phyloP scores from a whole-genome alignment of 1,140 invertebrate genomes.

The Rhyzopertha dominica region DNA sequence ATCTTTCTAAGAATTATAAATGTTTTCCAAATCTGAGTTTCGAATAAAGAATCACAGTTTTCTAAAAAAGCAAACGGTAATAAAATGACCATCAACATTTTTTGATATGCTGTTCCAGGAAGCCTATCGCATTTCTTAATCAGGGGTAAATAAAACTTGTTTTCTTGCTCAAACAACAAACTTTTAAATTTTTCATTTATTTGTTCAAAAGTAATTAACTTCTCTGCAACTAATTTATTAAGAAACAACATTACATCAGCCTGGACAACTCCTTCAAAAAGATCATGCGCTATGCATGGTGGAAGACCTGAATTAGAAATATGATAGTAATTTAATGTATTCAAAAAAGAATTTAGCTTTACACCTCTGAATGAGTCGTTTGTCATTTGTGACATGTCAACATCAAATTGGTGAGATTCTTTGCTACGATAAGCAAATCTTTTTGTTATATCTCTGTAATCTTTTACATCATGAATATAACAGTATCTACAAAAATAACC shows the following conservation, averaged over 20 bases:
- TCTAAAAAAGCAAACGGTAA: constrained; percentile 11
- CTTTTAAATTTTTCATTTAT: constrained; percentile 4
- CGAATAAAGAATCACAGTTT: neutral
- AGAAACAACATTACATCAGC: constrained; percentile 8
- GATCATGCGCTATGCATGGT: constrained; percentile 13
- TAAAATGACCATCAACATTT: constrained; percentile 2
- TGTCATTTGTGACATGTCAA: neutral
- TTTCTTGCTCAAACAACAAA: neutral
- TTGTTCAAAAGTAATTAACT: neutral
- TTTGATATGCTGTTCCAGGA: constrained; percentile 7
- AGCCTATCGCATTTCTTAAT: constrained; percentile 9
- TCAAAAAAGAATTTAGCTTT: constrained; percentile 3
- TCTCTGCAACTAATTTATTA: constrained; percentile 6
- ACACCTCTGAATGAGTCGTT: constrained; percentile 1
- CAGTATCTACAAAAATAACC: constrained; percentile 22
- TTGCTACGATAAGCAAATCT: constrained; percentile 1
- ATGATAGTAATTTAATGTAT: constrained; percentile 12
- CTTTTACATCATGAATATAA: constrained; percentile 11
- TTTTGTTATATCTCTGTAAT: constrained; percentile 1
- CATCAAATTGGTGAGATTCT: constrained; percentile 6
- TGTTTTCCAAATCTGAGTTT: neutral
- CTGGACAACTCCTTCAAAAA: constrained; percentile 15
- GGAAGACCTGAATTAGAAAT: constrained; percentile 11
- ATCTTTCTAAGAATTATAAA: constrained; percentile 5
- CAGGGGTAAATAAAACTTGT: neutral